Conservation (phyloP, 2,797 vertebrate genomes). For the Pseudocheirus occidentalis region DNA sequence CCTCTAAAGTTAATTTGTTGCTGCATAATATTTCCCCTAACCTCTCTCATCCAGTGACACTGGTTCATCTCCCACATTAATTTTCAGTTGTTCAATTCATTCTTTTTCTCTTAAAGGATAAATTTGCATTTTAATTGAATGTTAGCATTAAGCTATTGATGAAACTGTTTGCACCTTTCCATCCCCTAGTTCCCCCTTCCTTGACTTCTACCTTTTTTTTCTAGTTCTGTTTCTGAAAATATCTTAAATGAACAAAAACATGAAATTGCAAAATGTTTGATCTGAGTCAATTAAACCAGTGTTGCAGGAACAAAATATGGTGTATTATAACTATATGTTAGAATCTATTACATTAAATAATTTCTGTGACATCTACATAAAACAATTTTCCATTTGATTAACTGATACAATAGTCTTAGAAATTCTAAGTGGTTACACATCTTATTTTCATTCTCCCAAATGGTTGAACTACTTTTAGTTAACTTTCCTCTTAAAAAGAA, state of each 20-base stretch:
- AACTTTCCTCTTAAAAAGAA: slow-evolving; percentile 50
- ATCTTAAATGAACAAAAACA: slow-evolving; percentile 21
- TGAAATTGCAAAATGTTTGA: slow-evolving; percentile 53
- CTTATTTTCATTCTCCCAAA: slow-evolving; percentile 52
- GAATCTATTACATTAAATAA: slow-evolving; percentile 44
- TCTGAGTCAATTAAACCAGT: slow-evolving; percentile 40
- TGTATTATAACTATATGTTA: slow-evolving; percentile 26
- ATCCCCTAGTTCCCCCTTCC: neutral
- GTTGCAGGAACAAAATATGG: slow-evolving; percentile 52
- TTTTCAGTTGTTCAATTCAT: slow-evolving; percentile 16
- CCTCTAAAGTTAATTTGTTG: slow-evolving; percentile 1
- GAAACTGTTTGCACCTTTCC: neutral
- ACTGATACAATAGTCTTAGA: slow-evolving; percentile 59
- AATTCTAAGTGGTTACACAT: slow-evolving; percentile 58
- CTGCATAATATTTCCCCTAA: neutral
- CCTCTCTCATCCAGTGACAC: neutral
- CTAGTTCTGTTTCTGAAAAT: slow-evolving; percentile 53
- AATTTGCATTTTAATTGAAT: slow-evolving; percentile 50
- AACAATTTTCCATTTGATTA: slow-evolving; percentile 56
- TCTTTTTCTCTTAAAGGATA: slow-evolving; percentile 25
- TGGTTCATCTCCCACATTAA: neutral
- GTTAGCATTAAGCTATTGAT: neutral
- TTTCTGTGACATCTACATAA: slow-evolving; percentile 50
- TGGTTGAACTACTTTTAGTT: slow-evolving; percentile 22
- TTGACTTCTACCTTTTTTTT: slow-evolving; percentile 8